Evolutionary conservation across 2,113 vertebrate genomes (phyloP), one percentile per base, ranked within the genome.

Genomic region (Lamprologus speciosus): DNA sequence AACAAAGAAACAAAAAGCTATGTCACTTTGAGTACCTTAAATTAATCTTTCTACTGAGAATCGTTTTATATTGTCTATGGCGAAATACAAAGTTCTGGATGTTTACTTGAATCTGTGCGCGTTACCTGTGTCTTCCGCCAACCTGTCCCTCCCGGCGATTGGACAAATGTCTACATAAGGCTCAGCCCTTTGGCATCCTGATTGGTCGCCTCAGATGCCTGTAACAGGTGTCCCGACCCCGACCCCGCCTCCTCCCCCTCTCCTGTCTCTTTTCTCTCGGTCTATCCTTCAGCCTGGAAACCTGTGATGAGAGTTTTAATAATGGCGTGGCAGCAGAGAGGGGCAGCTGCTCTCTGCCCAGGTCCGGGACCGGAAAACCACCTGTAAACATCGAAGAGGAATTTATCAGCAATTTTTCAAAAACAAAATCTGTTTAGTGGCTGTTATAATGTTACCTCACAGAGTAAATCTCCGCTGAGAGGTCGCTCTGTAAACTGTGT

Each of bases 301-400:
- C 12, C 89, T 84, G 82, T 14, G 82, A 89, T 85, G 90, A 83
- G 83, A 91, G 65, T 92, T 94, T 92, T 89, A 70, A 88, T 91
- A 85, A 96, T 96, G 96, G 95, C 95, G 95, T 91, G 94, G 83
- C 87, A 51, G 53, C 31, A 91, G 92, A 50, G 55, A 89, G 85
- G 88, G 81, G 83, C 87, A 9, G 35, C 51, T 4, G 87, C 87
- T 85, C 57, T 90, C 85, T 82, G 84, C 86, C 81, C 58, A 3
- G 21, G 23, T 87, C 40, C 68, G 5, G 45, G 80, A n/a, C 40
- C 80, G 19, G 33, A 31, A 58, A 55, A 37, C 26, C 26, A 85
- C 79, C 54, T 85, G 81, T 89, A 45, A 87, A 79, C 57, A 6
- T 5, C 33, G 8, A 81, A 5, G 13, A 4, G 83, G 68, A 93